These are phyloP conservation scores for Ctenoplectra terminalis DNA, from an alignment of 1,140 invertebrate genomes.

Conservation along the genomic window DNA sequence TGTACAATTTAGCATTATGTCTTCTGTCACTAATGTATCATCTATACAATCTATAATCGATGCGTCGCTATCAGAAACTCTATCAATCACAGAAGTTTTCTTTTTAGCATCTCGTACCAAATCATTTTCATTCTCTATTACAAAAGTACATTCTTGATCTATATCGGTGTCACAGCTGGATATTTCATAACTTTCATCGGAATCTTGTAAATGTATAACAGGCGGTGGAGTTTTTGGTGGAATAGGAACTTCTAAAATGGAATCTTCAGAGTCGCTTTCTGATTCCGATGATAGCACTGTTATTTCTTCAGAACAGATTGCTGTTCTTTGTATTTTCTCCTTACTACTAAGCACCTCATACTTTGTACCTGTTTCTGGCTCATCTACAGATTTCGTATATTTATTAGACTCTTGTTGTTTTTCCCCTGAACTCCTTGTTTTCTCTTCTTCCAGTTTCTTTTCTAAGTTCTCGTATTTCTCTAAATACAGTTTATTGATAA, in stretches of 20 bases:
- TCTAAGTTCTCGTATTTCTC: constrained; percentile 18
- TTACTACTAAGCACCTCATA: not conserved
- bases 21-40: not conserved
- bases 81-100: not conserved
- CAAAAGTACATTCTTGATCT: not conserved
- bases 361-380: not conserved
- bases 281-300: constrained; percentile 41
- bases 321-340: constrained; percentile 16
- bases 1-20: constrained; percentile 74
- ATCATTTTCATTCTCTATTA: not conserved
- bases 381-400: not conserved
- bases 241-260: constrained; percentile 78
- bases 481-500: constrained; percentile 30
- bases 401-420: not conserved
- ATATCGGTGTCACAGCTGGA: not conserved
- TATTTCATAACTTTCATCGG: constrained; percentile 51
- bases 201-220: constrained; percentile 75
- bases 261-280: constrained; percentile 72
- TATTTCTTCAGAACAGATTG: not conserved
- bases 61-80: not conserved
- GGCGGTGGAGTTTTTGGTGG: constrained; percentile 76
- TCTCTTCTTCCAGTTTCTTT: constrained; percentile 5
- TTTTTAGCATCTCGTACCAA: too few species aligned
- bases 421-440: not conserved
- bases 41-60: not conserved